Evolutionary conservation across 2,113 vertebrate species (phyloP), one percentile per base, ranked within the genome.

Genomic region (Galbula dea): DNA sequence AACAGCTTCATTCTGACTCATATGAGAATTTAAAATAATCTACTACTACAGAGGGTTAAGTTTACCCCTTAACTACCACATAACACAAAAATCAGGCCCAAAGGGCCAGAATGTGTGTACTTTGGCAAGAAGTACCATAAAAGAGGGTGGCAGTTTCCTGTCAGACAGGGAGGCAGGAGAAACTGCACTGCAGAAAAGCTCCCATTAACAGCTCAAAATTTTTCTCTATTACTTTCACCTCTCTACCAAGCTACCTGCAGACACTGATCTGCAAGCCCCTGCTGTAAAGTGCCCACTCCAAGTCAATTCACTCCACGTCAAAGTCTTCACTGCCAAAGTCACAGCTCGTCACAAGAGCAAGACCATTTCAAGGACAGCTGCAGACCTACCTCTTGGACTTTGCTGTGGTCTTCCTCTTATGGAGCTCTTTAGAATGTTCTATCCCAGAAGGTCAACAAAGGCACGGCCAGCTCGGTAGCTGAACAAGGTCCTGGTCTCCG

Each of bases 111-210:
- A 63, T 16, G n/a, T 93, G 79, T 90, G 57, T 91, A 81, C 15
- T 27, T 39, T 90, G 89, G 93, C 91, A 89, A 79, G 18, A 9
- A 62, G 51, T 30, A 69, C 16, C 0, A 0, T 69, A 73, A 90
- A 81, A 96, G 43, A 55, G 81, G 67, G 51, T 71, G 63, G 86
- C 93, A 92, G n/a, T 74, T 96, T 94, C 81, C 75, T 94, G 74
- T 73, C 61, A 80, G 65, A 83, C 52, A 51, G 61, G 30, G 54
- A 93, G 65, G 57, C 58, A 72, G 30, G 15, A 81, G 36, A 81
- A 86, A 83, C 48, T 62, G 55, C 43, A 1, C 58, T 68, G 66
- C 74, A 87, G 71, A 87, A 94, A 89, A 91, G 21, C 34, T 91
- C 43, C 43, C 58, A 30, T 62, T 84, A 85, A 66, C 37, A 88